Conservation (phyloP, 2,797 vertebrate genomes). For the Diceros bicornis region DNA sequence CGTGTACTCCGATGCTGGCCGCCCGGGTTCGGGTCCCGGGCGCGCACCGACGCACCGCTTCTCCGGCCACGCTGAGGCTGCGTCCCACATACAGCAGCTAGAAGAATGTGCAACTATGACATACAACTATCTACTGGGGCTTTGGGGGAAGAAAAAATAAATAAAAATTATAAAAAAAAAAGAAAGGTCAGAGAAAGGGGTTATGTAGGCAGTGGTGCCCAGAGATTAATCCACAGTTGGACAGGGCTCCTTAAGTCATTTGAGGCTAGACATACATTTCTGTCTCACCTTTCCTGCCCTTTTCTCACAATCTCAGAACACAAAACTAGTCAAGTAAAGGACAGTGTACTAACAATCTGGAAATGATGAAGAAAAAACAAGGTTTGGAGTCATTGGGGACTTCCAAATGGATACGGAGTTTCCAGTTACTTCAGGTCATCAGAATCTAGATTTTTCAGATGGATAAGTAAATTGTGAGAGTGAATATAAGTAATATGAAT, state of each 20-base stretch:
- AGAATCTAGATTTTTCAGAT: conserved; percentile 21
- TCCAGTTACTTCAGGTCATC: not conserved
- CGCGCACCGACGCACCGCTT: too few species aligned
- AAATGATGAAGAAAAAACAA: conserved; percentile 17
- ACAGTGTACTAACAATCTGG: not conserved
- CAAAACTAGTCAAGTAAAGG: not conserved
- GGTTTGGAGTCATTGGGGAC: not conserved
- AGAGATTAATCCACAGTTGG: not conserved
- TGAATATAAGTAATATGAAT: not conserved
- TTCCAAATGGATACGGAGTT: not conserved
- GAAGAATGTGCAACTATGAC: too few species aligned
- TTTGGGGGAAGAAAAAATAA: too few species aligned
- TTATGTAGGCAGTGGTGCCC: not conserved
- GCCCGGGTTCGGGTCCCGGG: too few species aligned
- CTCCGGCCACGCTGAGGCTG: too few species aligned
- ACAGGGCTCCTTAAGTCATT: not conserved
- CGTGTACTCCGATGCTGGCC: too few species aligned
- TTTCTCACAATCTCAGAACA: not conserved
- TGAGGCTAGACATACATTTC: not conserved
- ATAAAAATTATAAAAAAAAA: too few species aligned
- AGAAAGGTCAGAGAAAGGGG: not conserved
- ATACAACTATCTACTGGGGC: too few species aligned
- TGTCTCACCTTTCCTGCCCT: not conserved
- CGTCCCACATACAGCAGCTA: too few species aligned
- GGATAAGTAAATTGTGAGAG: not conserved